Base-by-base conservation (phyloP, 1,140 invertebrate species). In the Helicorthomorpha holstii region DNA sequence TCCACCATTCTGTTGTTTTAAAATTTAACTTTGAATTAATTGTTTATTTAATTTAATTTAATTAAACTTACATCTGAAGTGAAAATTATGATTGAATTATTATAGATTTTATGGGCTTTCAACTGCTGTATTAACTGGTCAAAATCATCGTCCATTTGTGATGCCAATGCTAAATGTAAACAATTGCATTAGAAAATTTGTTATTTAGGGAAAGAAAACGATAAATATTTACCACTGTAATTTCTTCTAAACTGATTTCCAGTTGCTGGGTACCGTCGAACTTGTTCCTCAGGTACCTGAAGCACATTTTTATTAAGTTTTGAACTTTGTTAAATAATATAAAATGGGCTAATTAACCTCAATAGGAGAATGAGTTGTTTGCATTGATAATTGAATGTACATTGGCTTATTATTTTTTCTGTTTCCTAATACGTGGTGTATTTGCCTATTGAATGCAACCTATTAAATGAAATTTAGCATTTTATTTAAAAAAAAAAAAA, bases 381-480 rank as follows among this genome's bases (percentile, higher is more conserved):
- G 79, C 65, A 91, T 86, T 0, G 83, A 79, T 22, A 93, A 63
- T 63, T 87, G 88, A 0, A 93, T 69, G 63, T 92, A 92, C 27
- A 92, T 61, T 0, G 89, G 86, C 26, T 72, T 65, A 2, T 67
- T 69, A 0, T 59, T 57, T 54, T 85, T 76, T 62, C 90, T 85
- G 0, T 68, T 60, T 1, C 73, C 58, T 50, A 92, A 87, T 0
- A 79, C 72, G 53, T 70, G 66, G 0, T 83, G 70, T 1, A 85
- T 78, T n/a, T n/a, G n/a, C n/a, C n/a, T n/a, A n/a, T n/a, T n/a
- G n/a, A n/a, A n/a, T n/a, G n/a, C n/a, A n/a, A n/a, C n/a, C n/a
- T n/a, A n/a, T n/a, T n/a, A n/a, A n/a, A n/a, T n/a, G n/a, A n/a
- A n/a, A n/a, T n/a, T n/a, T n/a, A n/a, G n/a, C n/a, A n/a, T n/a